phyloP scores from a whole-genome alignment of 2,888 invertebrate species.

The Horisme vitalbata region DNA sequence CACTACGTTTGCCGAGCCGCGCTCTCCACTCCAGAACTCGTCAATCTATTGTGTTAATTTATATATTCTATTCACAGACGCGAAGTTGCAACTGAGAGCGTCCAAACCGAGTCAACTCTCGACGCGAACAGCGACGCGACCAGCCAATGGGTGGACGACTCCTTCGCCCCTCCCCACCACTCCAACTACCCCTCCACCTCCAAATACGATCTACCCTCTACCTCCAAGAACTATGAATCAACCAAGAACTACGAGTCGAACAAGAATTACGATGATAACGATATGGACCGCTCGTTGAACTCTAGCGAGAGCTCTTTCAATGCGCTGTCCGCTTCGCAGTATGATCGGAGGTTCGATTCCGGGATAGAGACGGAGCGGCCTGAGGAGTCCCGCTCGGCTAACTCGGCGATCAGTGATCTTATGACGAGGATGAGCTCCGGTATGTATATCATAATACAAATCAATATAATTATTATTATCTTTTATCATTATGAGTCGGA shows the following conservation, averaged over 20 bases:
- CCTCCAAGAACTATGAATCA: conserved; percentile 64
- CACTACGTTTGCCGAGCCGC: too few species aligned
- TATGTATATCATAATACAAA: not conserved
- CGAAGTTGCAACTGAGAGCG: conserved; percentile 39
- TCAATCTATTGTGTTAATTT: too few species aligned
- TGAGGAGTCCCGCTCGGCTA: conserved; percentile 60
- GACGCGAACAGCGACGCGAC: conserved; percentile 72
- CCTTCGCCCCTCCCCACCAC: conserved; percentile 69
- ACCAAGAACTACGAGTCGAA: conserved; percentile 62
- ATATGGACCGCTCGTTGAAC: conserved; percentile 69
- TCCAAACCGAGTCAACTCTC: conserved; percentile 60
- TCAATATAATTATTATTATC: not conserved
- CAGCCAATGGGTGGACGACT: conserved; percentile 80
- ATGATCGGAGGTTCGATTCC: conserved; percentile 59
- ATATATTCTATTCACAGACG: conserved; percentile 29
- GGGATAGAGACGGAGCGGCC: conserved; percentile 63
- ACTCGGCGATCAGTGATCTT: conserved; percentile 66
- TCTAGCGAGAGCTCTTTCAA: conserved; percentile 76
- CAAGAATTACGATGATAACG: conserved; percentile 66
- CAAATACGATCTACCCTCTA: conserved; percentile 64
- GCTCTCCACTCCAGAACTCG: too few species aligned
- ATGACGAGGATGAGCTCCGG: conserved; percentile 69
- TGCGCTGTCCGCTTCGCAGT: conserved; percentile 64
- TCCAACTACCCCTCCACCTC: conserved; percentile 56
- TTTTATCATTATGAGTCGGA: too few species aligned